phyloP scores from a whole-genome alignment of 1,140 invertebrate genomes.

The Aphelenchoides besseyi region DNA sequence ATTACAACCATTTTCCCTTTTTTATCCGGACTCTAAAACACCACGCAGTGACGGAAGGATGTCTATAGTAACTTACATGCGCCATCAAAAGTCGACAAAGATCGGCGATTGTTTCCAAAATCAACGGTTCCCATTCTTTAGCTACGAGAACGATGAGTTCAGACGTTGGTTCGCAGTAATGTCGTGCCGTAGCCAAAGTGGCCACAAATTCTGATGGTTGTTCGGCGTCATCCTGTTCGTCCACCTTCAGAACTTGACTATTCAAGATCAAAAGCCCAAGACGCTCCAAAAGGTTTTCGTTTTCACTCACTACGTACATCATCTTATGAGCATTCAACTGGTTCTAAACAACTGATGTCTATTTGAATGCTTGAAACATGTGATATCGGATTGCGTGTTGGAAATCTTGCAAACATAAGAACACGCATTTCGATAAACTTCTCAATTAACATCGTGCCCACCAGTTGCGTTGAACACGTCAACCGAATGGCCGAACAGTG shows the following conservation, averaged over 20 bases:
- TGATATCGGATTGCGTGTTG: too few relatives aligned
- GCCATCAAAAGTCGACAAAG: conserved; percentile 29
- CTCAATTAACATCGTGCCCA: too few relatives aligned
- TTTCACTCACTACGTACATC: conserved; percentile 41
- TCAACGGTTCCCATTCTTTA: conserved; percentile 33
- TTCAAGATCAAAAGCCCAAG: conserved; percentile 36
- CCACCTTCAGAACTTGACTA: conserved; percentile 14
- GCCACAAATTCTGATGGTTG: conserved; percentile 1
- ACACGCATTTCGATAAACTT: too few relatives aligned
- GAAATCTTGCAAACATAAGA: too few relatives aligned
- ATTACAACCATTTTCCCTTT: conserved; percentile 36
- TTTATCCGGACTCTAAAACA: conserved; percentile 9
- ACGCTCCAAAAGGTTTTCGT: conserved; percentile 48
- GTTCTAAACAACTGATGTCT: too few relatives aligned
- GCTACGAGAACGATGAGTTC: conserved; percentile 35
- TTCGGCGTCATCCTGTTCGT: conserved; percentile 5
- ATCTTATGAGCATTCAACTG: too few relatives aligned
- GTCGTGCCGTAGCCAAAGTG: not conserved
- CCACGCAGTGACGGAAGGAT: not conserved
- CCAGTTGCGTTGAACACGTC: too few relatives aligned
- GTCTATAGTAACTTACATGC: conserved; percentile 11
- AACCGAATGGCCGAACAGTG: too few relatives aligned
- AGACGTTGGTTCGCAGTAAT: conserved; percentile 17
- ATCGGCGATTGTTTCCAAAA: conserved; percentile 67
- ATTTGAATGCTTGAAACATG: too few relatives aligned